Evolutionary conservation across 2,113 vertebrate species (phyloP).

Genomic region (Saccopteryx leptura): DNA sequence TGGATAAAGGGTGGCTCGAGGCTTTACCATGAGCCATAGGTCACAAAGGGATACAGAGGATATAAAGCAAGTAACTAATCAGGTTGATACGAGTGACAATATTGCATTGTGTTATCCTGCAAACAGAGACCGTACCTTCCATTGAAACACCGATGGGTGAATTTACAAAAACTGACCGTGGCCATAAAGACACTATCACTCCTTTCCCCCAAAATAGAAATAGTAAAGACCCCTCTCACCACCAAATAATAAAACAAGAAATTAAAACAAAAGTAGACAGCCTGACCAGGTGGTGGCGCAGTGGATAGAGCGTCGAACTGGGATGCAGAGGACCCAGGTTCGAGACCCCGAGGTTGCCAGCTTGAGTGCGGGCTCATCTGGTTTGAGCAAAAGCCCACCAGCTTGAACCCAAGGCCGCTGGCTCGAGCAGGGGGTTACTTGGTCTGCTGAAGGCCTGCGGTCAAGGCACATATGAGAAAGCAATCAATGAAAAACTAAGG

Average conservation of each 20-base stretch:
- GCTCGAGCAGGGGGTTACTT: no score
- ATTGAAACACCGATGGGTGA: neutral
- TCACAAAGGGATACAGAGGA: neutral
- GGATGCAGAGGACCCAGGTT: no score
- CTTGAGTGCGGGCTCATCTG: no score
- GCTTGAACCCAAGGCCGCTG: no score
- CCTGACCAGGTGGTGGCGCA: no score
- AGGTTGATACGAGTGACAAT: neutral
- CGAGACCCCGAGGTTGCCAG: no score
- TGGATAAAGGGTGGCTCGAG: neutral
- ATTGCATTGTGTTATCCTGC: neutral
- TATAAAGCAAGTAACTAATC: neutral
- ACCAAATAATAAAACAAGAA: neutral
- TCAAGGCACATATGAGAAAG: no score
- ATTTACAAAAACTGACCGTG: neutral
- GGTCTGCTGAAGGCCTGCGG: no score
- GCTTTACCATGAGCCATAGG: neutral
- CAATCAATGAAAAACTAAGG: no score
- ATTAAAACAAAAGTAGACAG: slow-evolving; percentile 59
- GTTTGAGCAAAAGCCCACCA: no score
- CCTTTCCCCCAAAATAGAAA: neutral
- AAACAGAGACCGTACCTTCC: neutral
- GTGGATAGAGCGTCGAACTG: no score
- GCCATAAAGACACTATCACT: neutral
- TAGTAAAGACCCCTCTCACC: neutral